Evolutionary conservation across 2,113 vertebrate species (phyloP), one percentile per base, ranked within the genome.

Genomic region (Otocyon megalotis): DNA sequence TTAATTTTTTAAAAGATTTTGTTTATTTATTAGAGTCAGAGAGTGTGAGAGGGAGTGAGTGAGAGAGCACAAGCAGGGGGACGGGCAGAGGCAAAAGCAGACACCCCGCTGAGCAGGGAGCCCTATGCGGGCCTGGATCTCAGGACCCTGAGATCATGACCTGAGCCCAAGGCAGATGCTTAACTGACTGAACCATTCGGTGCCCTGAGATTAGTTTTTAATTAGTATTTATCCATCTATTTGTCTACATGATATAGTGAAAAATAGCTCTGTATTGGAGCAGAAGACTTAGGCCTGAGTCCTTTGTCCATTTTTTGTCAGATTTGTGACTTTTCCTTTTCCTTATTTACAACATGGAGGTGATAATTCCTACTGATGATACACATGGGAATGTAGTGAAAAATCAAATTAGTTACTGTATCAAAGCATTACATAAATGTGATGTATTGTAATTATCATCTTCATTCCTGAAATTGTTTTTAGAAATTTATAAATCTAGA

Each of bases 301-400:
- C 14, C 80, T 90, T 37, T 5, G 63, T 90, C 71, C 30, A n/a
- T 35, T 90, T 63, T 58, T 86, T 88, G 22, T 17, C 67, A 90
- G 56, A 50, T 62, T 28, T 94, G 72, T 74, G 30, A 88, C 30
- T 58, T 93, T 88, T 92, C n/a, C 58, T 71, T 84, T 94, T 67
- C 20, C 28, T 95, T 17, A 58, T 58, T 22, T 63, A 37, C 6
- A 63, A 35, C 80, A 50, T 72, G 35, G 22, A n/a, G 35, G 16
- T 60, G 58, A 22, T 76, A 83, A 50, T 86, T 93, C 32, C 69
- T 88, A 30, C 50, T 22, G 58, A 1, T 90, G 58, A 1, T 90
- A 30, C 15, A 19, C 10, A 24, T 86, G 35, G 30, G 37, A 32
- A 83, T 93, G 3, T 71, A 69, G 24, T 62, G 56, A 56, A 37